Evolutionary conservation across 1,140 invertebrate genomes (phyloP), one percentile per base, ranked within the genome.

Genomic region (Reticulitermes speratus): DNA sequence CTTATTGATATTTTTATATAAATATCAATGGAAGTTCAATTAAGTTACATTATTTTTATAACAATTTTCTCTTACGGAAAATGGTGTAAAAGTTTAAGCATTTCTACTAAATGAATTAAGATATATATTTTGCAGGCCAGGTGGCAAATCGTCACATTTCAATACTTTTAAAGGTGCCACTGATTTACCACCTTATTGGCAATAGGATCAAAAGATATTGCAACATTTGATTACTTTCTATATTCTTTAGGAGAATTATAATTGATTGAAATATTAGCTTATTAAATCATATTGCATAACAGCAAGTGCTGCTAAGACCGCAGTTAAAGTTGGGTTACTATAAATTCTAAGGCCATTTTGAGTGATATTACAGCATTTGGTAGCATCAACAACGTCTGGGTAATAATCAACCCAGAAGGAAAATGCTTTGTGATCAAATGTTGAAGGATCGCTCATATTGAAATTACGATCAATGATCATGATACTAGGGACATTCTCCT

Each of bases 361-460:
- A 75, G 84, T 87, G 5, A 44, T 86, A 69, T 88, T 87, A 44
- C 86, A 87, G 55, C 86, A 88, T 19, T 52, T 32, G 21, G 44
- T 45, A 32, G 82, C 65, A 7, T 86, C 87, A 45, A 30, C 30
- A 21, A 96, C 92, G 89, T 93, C 95, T 0, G 96, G 96, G 90
- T 96, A 96, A 89, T 96, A 96, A 65, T 96, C 93, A 88, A 96
- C 96, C 96, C 96, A 96, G 91, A 97, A 97, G 81, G 94, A 93
- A 87, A 96, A 93, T 16, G 95, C 93, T 89, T 95, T 95, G 89
- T 96, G 96, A 90, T 96, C 94, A 1, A 96, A 92, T 19, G 90
- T 92, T 2, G 90, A 91, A 2, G 93, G 88, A 86, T 94, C 92
- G 87, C 94, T 95, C 93, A 96, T 96, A 86, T 94, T 95, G 87